Evolutionary conservation across 2,888 invertebrate genomes (phyloP).

Genomic region (Boloria selene): DNA sequence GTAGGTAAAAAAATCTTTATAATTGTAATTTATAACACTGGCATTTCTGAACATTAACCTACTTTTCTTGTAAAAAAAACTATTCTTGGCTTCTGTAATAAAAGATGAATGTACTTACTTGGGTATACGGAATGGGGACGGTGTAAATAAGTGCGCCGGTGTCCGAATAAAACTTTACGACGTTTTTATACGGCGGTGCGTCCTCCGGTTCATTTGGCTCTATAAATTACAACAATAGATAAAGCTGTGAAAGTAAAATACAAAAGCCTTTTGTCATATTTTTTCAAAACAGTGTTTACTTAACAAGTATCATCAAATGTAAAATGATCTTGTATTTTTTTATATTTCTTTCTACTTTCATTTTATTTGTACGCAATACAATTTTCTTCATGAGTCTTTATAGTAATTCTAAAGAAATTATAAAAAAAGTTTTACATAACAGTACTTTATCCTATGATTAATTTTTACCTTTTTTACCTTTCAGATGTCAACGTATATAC

Average conservation of each 20-base stretch:
- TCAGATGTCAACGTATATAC: too few relatives aligned
- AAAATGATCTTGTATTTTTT: too few relatives aligned
- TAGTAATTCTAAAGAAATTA: too few relatives aligned
- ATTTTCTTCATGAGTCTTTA: too few relatives aligned
- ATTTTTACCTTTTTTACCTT: too few relatives aligned
- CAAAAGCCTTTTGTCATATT: background rate
- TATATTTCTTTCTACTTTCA: too few relatives aligned
- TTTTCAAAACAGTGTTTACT: background rate
- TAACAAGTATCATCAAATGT: too few relatives aligned
- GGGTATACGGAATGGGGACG: conserved; percentile 88
- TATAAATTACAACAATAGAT: conserved; percentile 42
- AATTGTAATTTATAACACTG: background rate
- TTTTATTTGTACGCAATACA: too few relatives aligned
- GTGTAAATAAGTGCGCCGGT: conserved; percentile 91
- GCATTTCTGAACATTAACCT: background rate
- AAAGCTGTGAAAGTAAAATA: conserved; percentile 1
- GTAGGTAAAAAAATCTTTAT: background rate
- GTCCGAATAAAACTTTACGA: conserved; percentile 95
- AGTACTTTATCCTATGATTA: too few relatives aligned
- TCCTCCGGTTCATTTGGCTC: conserved; percentile 65
- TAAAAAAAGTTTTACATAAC: too few relatives aligned
- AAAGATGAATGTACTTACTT: conserved; percentile 72
- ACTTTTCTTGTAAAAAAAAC: conserved; percentile 15
- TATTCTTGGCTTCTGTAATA: conserved; percentile 1
- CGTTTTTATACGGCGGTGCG: conserved; percentile 86